Evolutionary conservation across 2,888 invertebrate genomes (phyloP).

Genomic region (Polylopha cassiicola): DNA sequence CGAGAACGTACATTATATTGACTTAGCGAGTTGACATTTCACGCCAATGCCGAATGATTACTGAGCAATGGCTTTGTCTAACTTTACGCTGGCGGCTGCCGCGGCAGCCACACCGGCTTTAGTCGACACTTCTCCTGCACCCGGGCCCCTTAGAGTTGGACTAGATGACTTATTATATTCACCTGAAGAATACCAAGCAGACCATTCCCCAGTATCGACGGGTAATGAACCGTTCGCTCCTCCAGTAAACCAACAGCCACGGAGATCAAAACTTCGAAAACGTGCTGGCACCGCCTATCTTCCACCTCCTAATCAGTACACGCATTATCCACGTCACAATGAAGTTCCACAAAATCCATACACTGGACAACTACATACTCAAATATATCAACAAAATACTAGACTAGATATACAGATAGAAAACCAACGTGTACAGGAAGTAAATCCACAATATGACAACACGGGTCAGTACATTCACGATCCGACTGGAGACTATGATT

Average conservation of each 20-base stretch:
- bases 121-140: conserved; percentile 47
- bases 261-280: conserved; percentile 61
- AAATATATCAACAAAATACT: conserved; percentile 61
- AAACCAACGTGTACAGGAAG: conserved; percentile 60
- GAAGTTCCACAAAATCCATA: conserved; percentile 62
- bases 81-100: conserved; percentile 60
- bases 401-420: conserved; percentile 60
- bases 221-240: conserved; percentile 50
- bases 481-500: conserved; percentile 68
- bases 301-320: conserved; percentile 64
- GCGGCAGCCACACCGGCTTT: conserved; percentile 55
- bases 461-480: conserved; percentile 68
- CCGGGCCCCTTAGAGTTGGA: conserved; percentile 52
- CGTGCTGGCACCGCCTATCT: conserved; percentile 68
- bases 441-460: conserved; percentile 57
- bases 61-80: conserved; percentile 65
- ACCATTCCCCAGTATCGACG: conserved; percentile 41
- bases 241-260: conserved; percentile 43
- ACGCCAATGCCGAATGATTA: conserved; percentile 58
- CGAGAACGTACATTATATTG: conserved; percentile 38
- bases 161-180: conserved; percentile 67
- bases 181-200: conserved; percentile 49
- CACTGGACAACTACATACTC: conserved; percentile 52
- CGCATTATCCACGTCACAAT: conserved; percentile 56
- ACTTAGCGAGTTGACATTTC: conserved; percentile 55